Evolutionary conservation across 2,113 vertebrate species (phyloP).

Genomic region (Carassius carassius): DNA sequence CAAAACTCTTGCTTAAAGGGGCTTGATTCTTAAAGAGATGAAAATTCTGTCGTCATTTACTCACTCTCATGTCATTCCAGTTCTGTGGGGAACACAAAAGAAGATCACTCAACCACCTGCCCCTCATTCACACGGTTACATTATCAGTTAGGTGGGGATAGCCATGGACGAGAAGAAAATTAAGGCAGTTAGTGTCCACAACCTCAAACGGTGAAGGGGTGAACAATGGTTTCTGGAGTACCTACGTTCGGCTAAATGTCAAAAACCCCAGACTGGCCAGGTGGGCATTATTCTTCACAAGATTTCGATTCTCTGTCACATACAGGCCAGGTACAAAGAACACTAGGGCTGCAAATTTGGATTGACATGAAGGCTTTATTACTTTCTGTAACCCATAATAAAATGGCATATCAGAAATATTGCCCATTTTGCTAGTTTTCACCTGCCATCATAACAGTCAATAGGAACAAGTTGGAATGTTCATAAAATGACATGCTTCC

Average conservation of each 20-base stretch:
- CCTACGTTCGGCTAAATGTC: too few species aligned
- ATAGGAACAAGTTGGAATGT: not conserved
- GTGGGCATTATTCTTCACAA: too few species aligned
- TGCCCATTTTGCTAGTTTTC: not conserved
- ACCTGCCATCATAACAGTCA: not conserved
- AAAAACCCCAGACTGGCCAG: too few species aligned
- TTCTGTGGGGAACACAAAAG: not conserved
- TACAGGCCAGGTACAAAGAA: too few species aligned
- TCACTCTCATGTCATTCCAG: not conserved
- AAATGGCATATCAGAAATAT: not conserved
- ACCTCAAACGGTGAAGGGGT: too few species aligned
- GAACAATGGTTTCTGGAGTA: too few species aligned
- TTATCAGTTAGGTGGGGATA: too few species aligned
- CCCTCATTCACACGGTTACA: too few species aligned
- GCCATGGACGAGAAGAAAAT: too few species aligned
- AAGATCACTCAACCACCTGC: not conserved
- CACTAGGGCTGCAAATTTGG: not conserved
- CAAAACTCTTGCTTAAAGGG: not conserved
- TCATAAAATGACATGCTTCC: not conserved
- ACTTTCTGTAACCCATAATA: not conserved
- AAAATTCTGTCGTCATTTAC: not conserved
- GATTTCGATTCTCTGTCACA: too few species aligned
- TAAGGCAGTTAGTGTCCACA: too few species aligned
- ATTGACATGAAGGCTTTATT: not conserved
- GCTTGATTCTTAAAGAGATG: not conserved